These are phyloP conservation scores for Phyllopteryx taeniolatus DNA, from an alignment of 2,113 vertebrate genomes.

Conservation along the genomic window DNA sequence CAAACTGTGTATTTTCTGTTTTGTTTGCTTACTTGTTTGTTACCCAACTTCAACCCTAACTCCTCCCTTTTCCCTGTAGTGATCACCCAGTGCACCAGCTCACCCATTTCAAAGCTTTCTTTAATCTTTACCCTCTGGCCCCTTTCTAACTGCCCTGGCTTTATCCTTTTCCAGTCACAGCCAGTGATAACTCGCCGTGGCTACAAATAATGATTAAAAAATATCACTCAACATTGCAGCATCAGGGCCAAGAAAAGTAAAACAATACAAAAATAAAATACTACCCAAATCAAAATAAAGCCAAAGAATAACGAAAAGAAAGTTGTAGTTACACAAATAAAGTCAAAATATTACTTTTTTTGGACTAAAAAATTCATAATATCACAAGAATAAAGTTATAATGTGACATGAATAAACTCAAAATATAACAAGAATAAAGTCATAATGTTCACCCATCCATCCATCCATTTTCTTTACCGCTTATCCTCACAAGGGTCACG, in stretches of 20 bases:
- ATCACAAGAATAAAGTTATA: neutral
- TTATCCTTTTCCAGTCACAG: slow-evolving; percentile 32
- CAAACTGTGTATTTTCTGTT: slow-evolving; percentile 2
- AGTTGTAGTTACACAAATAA: no score
- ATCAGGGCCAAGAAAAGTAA: neutral
- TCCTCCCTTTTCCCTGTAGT: neutral
- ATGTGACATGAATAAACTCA: neutral
- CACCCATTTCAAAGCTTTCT: neutral
- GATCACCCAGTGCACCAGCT: neutral
- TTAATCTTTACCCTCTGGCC: slow-evolving; percentile 22
- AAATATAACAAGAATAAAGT: neutral
- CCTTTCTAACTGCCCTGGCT: neutral
- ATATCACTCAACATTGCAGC: slow-evolving; percentile 5
- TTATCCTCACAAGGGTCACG: no score
- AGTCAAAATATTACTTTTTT: no score
- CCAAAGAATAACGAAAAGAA: no score
- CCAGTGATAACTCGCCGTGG: slow-evolving; percentile 49
- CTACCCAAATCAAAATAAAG: no score
- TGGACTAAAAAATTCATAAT: no score
- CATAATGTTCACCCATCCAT: no score
- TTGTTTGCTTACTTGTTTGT: neutral
- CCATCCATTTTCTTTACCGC: no score
- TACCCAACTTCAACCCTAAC: slow-evolving; percentile 1
- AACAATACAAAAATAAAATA: neutral
- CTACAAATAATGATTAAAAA: slow-evolving; percentile 8